phyloP scores from a whole-genome alignment of 2,797 vertebrate genomes.

The Sciurus carolinensis region DNA sequence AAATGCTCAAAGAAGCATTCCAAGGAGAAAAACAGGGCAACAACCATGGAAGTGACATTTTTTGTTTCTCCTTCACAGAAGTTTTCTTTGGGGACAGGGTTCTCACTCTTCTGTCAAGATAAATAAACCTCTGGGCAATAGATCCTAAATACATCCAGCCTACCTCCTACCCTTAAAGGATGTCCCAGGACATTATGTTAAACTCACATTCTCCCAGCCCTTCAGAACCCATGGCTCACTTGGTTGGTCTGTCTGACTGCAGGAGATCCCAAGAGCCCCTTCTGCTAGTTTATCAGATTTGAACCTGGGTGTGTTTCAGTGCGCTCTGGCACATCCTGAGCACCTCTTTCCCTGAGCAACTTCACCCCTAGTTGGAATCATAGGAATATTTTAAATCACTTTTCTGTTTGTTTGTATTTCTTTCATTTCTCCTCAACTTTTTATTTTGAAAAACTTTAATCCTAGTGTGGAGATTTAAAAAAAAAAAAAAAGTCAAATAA shows the following conservation, averaged over 20 bases:
- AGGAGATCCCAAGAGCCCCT: not conserved
- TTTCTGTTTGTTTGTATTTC: not conserved
- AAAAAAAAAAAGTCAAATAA: not conserved
- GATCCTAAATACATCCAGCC: not conserved
- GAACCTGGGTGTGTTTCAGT: not conserved
- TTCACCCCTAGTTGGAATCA: not conserved
- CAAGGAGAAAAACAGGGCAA: not conserved
- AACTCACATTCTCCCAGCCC: not conserved
- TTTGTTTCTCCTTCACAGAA: not conserved
- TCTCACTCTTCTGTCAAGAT: not conserved
- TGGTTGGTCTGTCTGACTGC: not conserved
- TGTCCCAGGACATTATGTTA: not conserved
- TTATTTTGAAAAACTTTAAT: constrained; percentile 42
- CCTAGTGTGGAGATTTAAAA: not conserved
- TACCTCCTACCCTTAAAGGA: not conserved
- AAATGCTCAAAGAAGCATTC: not conserved
- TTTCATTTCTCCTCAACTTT: constrained; percentile 3
- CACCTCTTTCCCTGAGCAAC: not conserved
- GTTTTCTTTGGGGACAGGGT: not conserved
- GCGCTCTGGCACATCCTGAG: not conserved
- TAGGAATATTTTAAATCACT: not conserved
- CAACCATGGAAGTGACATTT: not conserved
- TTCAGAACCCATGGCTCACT: not conserved
- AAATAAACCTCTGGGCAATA: not conserved
- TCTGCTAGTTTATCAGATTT: not conserved